A percentile compares a stretch with the other conserved stretches of the same genome.
These are phyloP conservation scores for Trachurus trachurus DNA, from an alignment of 2,797 vertebrate genomes.

Conservation along the genomic window DNA sequence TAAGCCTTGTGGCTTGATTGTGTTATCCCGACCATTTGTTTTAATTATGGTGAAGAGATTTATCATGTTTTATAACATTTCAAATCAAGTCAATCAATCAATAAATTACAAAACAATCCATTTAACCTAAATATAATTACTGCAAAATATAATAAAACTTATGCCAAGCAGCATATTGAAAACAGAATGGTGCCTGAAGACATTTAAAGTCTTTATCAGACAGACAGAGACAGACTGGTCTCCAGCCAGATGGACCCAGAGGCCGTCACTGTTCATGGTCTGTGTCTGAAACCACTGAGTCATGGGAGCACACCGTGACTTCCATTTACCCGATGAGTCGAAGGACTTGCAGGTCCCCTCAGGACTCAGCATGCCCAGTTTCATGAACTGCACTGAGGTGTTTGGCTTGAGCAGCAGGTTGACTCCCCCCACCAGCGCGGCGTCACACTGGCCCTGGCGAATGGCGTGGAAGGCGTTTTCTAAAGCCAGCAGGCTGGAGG, in stretches of 20 bases:
- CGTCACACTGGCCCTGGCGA: conserved; percentile 86
- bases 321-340: conserved; percentile 88
- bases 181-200: no score
- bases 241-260: neutral
- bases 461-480: conserved; percentile 94
- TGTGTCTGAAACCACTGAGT: neutral
- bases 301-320: accelerated
- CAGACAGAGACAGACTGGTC: neutral
- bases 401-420: conserved; percentile 95
- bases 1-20: no score
- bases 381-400: conserved; percentile 98
- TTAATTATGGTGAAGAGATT: no score
- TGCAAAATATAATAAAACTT: neutral
- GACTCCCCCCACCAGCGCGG: conserved; percentile 94
- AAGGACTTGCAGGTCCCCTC: conserved; percentile 95
- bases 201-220: no score
- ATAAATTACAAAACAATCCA: no score
- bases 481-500: conserved; percentile 93
- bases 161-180: no score
- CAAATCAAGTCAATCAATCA: no score
- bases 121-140: no score
- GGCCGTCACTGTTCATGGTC: neutral
- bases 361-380: conserved; percentile 95
- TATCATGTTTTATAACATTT: no score
- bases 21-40: no score